Evolutionary conservation across 2,113 vertebrate genomes (phyloP).

Genomic region (Chrysemys picta): DNA sequence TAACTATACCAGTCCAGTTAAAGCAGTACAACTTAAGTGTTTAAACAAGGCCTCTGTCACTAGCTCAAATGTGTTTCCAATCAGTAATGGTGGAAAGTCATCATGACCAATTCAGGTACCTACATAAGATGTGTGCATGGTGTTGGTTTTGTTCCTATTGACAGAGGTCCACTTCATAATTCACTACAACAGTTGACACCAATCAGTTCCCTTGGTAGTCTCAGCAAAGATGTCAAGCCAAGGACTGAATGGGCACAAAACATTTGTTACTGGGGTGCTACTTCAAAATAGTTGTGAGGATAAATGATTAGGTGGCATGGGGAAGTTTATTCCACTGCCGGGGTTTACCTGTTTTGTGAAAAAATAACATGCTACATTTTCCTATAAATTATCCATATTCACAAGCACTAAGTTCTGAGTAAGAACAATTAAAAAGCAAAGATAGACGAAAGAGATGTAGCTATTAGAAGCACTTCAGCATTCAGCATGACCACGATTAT

Average conservation of each 20-base stretch:
- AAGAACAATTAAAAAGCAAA: neutral
- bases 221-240: neutral
- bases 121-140: accelerated
- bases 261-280: neutral
- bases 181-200: neutral
- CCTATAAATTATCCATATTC: neutral
- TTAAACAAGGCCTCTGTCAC: neutral
- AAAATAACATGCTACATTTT: neutral
- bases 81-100: neutral
- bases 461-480: neutral
- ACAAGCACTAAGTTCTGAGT: accelerated
- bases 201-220: neutral
- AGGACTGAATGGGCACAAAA: neutral
- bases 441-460: neutral
- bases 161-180: neutral
- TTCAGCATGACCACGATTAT: accelerated
- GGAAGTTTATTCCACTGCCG: neutral
- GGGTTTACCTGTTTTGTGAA: neutral
- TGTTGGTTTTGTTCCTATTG: neutral
- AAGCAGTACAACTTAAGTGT: neutral
- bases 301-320: neutral
- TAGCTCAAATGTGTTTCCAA: neutral
- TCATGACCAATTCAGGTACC: accelerated
- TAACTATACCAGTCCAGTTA: neutral
- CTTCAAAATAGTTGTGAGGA: neutral